Conservation (phyloP, 92 coral and sea anemone species). For the Pocillopora meandrina region DNA sequence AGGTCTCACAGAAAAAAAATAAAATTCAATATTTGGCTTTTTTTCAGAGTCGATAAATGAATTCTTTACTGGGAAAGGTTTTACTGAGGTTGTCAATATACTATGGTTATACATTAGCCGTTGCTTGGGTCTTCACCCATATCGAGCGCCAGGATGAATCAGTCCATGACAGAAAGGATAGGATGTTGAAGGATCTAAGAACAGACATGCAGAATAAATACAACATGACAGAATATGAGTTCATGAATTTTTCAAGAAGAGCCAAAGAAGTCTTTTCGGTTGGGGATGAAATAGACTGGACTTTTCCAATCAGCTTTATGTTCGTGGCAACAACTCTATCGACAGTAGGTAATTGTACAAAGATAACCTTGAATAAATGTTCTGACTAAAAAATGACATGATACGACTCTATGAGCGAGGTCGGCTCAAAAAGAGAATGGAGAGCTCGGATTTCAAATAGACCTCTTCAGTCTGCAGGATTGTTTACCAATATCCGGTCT, state of each 20-base stretch:
- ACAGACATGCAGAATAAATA: conserved; percentile 24
- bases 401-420: background rate
- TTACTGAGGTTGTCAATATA: conserved; percentile 5
- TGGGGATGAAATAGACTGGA: conserved; percentile 53
- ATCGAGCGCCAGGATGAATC: conserved; percentile 44
- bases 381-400: background rate
- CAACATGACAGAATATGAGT: conserved; percentile 54
- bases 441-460: no score
- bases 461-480: no score
- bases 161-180: background rate
- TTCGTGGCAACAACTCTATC: conserved; percentile 55
- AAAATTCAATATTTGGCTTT: background rate
- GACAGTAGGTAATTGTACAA: conserved; percentile 42
- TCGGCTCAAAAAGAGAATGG: no score
- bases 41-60: background rate
- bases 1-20: no score
- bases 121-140: conserved; percentile 46
- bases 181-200: conserved; percentile 22
- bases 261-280: conserved; percentile 26
- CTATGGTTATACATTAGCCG: conserved; percentile 25
- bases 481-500: no score
- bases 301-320: conserved; percentile 51
- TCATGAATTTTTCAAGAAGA: conserved; percentile 30
- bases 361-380: background rate
- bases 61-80: conserved; percentile 5